A percentile compares a stretch with the other conserved stretches of the same genome.
Evolutionary conservation across 2,888 invertebrate species (phyloP).

Genomic region (Acleris cristana): DNA sequence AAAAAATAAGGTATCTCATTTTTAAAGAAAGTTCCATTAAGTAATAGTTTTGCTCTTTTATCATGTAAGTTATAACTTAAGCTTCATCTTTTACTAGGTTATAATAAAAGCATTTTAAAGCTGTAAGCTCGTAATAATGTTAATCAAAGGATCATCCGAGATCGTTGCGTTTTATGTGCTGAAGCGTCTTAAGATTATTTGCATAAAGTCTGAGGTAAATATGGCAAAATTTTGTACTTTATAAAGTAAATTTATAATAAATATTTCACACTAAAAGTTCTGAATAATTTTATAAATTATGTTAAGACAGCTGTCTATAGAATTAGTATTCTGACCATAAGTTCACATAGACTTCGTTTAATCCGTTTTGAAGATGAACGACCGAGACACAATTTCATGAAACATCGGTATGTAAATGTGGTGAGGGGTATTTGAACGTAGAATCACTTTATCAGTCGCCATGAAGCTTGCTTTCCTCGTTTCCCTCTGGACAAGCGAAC

Average conservation of each 20-base stretch:
- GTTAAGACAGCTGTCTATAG: conserved; percentile 14
- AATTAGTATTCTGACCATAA: conserved; percentile 15
- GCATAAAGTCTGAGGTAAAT: background rate
- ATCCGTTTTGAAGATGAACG: conserved; percentile 13
- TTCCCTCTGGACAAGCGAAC: conserved; percentile 26
- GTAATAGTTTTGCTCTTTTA: too few relatives aligned
- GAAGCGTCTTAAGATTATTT: conserved; percentile 15
- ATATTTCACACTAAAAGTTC: background rate
- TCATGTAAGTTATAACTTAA: too few relatives aligned
- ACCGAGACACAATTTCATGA: conserved; percentile 14
- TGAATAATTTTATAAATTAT: conserved; percentile 1
- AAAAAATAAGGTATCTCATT: background rate
- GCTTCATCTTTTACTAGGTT: too few relatives aligned
- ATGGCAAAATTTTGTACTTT: background rate
- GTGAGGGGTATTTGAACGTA: conserved; percentile 14
- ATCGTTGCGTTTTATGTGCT: conserved; percentile 1
- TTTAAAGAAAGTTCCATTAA: too few relatives aligned
- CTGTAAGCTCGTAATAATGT: background rate
- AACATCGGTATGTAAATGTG: conserved; percentile 18
- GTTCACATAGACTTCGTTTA: conserved; percentile 14
- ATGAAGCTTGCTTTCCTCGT: conserved; percentile 20
- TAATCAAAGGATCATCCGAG: conserved; percentile 6
- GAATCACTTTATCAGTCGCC: conserved; percentile 28
- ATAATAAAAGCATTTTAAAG: background rate
- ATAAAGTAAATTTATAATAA: background rate